phyloP scores from a whole-genome alignment of 2,797 vertebrate species.

The Paramormyrops hopkinsi region DNA sequence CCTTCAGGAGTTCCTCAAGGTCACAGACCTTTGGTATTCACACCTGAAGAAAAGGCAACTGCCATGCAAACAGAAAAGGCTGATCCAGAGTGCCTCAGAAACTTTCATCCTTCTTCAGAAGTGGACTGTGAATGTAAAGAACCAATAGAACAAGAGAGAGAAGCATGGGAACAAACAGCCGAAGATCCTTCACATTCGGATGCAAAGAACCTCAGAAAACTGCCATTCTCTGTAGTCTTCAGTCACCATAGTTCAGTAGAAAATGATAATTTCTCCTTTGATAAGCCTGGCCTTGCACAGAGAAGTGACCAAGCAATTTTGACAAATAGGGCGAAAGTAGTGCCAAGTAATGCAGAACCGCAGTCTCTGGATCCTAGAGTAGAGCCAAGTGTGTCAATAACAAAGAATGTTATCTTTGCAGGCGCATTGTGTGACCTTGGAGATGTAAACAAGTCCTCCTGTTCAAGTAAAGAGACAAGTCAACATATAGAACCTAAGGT shows the following conservation, averaged over 20 bases:
- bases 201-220: not conserved
- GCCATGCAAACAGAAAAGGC: not conserved
- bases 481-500: constrained; percentile 17
- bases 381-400: constrained; percentile 56
- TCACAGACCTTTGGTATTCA: not conserved
- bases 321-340: constrained; percentile 57
- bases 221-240: constrained; percentile 41
- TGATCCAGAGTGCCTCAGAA: not conserved
- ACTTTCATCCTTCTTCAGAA: not conserved
- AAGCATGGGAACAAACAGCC: not conserved
- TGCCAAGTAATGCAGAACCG: constrained; percentile 57
- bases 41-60: not conserved
- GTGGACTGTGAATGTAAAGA: not conserved
- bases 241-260: constrained; percentile 39
- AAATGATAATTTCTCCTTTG: constrained; percentile 55
- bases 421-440: constrained; percentile 61
- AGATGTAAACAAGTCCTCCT: constrained; percentile 35
- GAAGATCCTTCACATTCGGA: not conserved
- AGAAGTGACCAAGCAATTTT: constrained; percentile 42
- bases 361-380: constrained; percentile 62
- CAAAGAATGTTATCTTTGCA: constrained; percentile 50
- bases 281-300: constrained; percentile 49
- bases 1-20: not conserved
- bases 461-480: constrained; percentile 45
- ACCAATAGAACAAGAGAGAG: not conserved